phyloP scores from a whole-genome alignment of 2,888 invertebrate species.

The Glomeris marginata region DNA sequence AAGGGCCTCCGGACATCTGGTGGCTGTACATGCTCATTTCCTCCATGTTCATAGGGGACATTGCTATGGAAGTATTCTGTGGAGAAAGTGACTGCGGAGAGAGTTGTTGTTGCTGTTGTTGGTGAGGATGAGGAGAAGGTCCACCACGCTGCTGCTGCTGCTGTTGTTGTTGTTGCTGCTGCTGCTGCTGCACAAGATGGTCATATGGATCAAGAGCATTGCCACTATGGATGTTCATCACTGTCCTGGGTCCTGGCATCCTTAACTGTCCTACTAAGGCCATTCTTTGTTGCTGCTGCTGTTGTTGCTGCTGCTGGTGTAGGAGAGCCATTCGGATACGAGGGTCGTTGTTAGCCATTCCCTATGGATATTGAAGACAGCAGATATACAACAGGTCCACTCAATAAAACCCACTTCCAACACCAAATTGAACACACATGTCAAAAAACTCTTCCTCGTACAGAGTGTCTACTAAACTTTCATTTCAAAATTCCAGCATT shows the following conservation, averaged over 20 bases:
- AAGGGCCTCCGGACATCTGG: no score
- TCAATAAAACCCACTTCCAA: no score
- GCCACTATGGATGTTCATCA: slow-evolving; percentile 2
- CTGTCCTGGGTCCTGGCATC: slow-evolving; percentile 11
- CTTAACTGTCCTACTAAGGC: slow-evolving; percentile 18
- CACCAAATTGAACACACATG: no score
- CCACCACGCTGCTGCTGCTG: slow-evolving; percentile 13
- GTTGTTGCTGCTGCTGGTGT: slow-evolving; percentile 31
- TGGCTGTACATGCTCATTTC: no score
- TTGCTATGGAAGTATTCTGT: no score
- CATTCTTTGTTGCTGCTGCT: slow-evolving; percentile 22
- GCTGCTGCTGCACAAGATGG: slow-evolving; percentile 32
- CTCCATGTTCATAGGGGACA: no score
- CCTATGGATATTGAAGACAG: no score
- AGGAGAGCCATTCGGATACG: slow-evolving; percentile 38
- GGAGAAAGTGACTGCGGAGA: background rate
- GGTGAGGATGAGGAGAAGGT: slow-evolving; percentile 9
- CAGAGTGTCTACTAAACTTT: no score
- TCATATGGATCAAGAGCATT: slow-evolving; percentile 32
- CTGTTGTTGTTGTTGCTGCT: slow-evolving; percentile 13
- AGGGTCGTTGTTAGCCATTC: slow-evolving; percentile 28
- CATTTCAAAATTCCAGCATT: no score
- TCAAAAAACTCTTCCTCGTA: no score
- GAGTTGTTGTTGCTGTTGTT: slow-evolving; percentile 13
- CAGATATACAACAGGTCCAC: no score